Conservation (phyloP, 2,888 invertebrate genomes). For the Hypolimnas misippus region DNA sequence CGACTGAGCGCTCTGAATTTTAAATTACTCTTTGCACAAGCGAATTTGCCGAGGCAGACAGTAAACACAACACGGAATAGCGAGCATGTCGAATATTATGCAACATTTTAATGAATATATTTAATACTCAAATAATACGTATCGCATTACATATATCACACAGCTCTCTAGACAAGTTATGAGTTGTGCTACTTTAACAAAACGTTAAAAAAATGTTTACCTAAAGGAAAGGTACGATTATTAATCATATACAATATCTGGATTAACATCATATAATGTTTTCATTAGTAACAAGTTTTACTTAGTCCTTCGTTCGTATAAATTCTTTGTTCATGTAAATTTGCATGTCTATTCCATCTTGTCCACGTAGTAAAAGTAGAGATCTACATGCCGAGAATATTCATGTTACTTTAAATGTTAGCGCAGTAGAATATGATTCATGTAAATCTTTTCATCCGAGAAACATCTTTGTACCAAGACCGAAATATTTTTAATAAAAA, state of each 20-base stretch:
- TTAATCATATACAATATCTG: too few relatives aligned
- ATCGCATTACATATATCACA: not conserved
- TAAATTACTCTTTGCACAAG: constrained; percentile 76
- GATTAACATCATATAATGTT: too few relatives aligned
- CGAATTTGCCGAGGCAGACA: constrained; percentile 68
- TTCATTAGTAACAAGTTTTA: not conserved
- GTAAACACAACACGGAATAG: constrained; percentile 59
- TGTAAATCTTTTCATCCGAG: not conserved
- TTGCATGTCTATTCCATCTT: not conserved
- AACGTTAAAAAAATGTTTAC: not conserved
- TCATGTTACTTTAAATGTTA: constrained; percentile 6
- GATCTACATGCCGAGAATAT: constrained; percentile 13
- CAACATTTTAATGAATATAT: constrained; percentile 32
- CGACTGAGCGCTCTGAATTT: constrained; percentile 73
- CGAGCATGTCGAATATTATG: constrained; percentile 37
- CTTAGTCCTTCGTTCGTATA: too few relatives aligned
- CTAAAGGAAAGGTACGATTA: not conserved
- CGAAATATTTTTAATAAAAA: not conserved
- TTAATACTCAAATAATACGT: too few relatives aligned
- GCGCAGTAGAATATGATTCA: constrained; percentile 1
- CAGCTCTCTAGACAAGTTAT: not conserved
- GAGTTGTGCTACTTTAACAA: not conserved
- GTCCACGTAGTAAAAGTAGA: constrained; percentile 1
- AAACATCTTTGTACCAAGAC: not conserved
- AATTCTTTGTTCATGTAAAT: not conserved